Base-by-base conservation (phyloP, 2,888 invertebrate genomes). In the Drosophila bunnanda region DNA sequence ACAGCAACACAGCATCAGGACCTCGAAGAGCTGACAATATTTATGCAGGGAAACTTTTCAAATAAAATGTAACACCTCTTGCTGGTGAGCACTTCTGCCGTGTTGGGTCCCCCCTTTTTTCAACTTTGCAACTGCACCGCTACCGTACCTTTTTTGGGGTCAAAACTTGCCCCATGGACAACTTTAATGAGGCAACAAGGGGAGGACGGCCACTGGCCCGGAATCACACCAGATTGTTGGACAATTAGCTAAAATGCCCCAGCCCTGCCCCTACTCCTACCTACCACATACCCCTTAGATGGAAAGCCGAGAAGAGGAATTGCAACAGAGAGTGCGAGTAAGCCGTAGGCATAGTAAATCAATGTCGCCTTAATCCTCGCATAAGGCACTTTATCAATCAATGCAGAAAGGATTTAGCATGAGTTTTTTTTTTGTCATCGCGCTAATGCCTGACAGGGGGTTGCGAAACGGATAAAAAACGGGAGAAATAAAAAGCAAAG, bases 311-410 rank as follows among this genome's bases (percentile, higher is more conserved):
- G 28, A 12, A 9, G 20, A 9, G 34, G 32, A 15, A 48, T 17
- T 4, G 20, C 56, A 70, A n/a, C 30, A 52, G 25, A 61, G 48
- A 28, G 66, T 54, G 59, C 54, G 68, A 58, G 69, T 84, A 84
- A 79, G 75, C 79, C 79, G 61, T 68, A 54, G 71, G 78, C 79
- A 69, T 79, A 81, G 88, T 89, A 89, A 89, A 88, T 88, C 88
- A 88, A 87, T 89, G 90, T 89, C 88, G 76, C 75, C 75, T 75
- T 88, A 88, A 88, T 89, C 88, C 89, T 79, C 79, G 76, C 89
- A 89, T 89, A 89, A 89, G 88, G 90, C 85, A 86, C 89, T 89
- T 86, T 86, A 86, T 86, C 86, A 86, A 86, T 86, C 86, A 86
- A 89, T 87, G 85, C 82, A 82, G 82, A 89, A 89, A 89, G 85